Conservation (phyloP, 1,140 invertebrate genomes). For the Atopsyche davidsoni region DNA sequence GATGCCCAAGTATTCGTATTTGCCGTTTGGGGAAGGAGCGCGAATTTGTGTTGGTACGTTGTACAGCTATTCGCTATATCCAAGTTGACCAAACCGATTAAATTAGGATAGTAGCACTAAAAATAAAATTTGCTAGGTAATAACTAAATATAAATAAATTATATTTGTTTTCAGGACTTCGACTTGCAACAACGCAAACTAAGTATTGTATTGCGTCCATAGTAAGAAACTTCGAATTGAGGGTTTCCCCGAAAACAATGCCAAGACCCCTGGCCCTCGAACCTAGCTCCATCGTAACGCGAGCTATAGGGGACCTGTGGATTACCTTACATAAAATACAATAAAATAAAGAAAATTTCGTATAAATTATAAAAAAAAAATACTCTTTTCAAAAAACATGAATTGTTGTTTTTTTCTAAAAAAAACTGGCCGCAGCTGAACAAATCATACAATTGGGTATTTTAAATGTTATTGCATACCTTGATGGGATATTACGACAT, state of each 20-base stretch:
- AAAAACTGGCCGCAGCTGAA: too few species aligned
- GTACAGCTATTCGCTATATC: not conserved
- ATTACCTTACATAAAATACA: constrained; percentile 20
- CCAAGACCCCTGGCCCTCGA: constrained; percentile 16
- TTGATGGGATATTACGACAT: too few species aligned
- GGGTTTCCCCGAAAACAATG: constrained; percentile 17
- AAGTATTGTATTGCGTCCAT: constrained; percentile 18
- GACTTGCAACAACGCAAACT: constrained; percentile 18
- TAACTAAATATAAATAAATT: not conserved
- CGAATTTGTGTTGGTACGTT: constrained; percentile 43
- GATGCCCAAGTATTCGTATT: constrained; percentile 39
- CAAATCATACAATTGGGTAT: too few species aligned
- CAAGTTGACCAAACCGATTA: too few species aligned
- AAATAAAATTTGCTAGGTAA: not conserved
- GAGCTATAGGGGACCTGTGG: constrained; percentile 21
- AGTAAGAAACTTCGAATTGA: constrained; percentile 24
- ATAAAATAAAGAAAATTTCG: not conserved
- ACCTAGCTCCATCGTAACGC: constrained; percentile 12
- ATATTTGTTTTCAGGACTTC: constrained; percentile 21
- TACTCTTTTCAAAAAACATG: too few species aligned
- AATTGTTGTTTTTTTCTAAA: too few species aligned
- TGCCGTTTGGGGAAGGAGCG: constrained; percentile 53
- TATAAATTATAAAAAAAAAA: too few species aligned
- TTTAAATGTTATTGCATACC: too few species aligned
- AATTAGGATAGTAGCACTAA: not conserved